Conservation (phyloP, 2,113 vertebrate genomes). For the Cromileptes altivelis region DNA sequence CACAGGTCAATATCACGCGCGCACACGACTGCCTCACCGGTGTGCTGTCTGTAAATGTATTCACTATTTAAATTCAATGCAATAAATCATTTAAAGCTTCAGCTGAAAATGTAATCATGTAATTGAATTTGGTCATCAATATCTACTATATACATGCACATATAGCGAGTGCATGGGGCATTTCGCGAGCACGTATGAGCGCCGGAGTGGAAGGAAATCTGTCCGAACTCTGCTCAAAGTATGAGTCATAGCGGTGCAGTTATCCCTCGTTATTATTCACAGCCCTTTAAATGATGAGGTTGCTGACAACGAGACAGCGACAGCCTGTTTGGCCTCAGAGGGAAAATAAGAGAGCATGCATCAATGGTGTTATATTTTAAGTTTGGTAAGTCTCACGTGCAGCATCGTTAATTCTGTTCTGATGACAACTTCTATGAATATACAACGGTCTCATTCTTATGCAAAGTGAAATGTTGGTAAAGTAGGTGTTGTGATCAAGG, state of each 20-base stretch:
- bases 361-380: slow-evolving; percentile 42
- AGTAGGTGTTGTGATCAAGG: not conserved
- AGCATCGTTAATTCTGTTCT: slow-evolving; percentile 22
- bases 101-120: slow-evolving; percentile 84
- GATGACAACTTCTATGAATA: slow-evolving; percentile 17
- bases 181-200: slow-evolving; percentile 68
- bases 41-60: slow-evolving; percentile 73
- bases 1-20: slow-evolving; percentile 77
- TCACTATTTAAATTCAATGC: slow-evolving; percentile 78
- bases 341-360: slow-evolving; percentile 30
- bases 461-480: not conserved
- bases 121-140: slow-evolving; percentile 86
- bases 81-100: slow-evolving; percentile 80
- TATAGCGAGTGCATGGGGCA: slow-evolving; percentile 37
- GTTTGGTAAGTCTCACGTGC: slow-evolving; percentile 50
- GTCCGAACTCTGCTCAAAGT: slow-evolving; percentile 69
- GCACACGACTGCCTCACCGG: slow-evolving; percentile 36
- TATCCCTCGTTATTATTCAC: slow-evolving; percentile 78
- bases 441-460: not conserved
- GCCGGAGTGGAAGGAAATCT: slow-evolving; percentile 72
- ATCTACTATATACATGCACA: slow-evolving; percentile 64
- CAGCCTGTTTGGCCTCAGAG: slow-evolving; percentile 69
- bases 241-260: slow-evolving; percentile 77
- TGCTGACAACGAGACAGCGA: slow-evolving; percentile 62
- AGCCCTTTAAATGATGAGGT: slow-evolving; percentile 69